These are phyloP conservation scores for Timema cristinae DNA, from an alignment of 2,888 invertebrate species.

Conservation along the genomic window DNA sequence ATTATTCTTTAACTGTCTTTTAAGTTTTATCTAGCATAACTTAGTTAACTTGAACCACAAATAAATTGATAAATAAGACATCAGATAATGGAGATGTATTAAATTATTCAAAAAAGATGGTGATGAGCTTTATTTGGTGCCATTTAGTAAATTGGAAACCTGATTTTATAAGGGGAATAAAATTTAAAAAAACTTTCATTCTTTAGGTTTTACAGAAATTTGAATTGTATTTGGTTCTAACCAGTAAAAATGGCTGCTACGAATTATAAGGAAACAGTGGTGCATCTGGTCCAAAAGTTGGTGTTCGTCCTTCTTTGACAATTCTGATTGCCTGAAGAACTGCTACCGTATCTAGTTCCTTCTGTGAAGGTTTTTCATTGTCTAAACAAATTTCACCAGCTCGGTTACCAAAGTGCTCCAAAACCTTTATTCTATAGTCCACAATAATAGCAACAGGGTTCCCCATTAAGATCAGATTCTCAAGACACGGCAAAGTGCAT, in stretches of 20 bases:
- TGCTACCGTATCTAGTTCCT: conserved; percentile 88
- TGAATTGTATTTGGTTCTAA: no score
- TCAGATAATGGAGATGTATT: no score
- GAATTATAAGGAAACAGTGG: conserved; percentile 22
- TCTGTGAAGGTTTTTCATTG: conserved; percentile 78
- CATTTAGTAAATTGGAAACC: no score
- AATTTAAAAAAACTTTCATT: no score
- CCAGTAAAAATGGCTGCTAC: conserved; percentile 1
- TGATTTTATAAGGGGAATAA: no score
- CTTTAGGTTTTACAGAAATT: no score
- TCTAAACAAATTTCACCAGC: conserved; percentile 83
- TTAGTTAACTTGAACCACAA: no score
- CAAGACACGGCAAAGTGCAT: conserved; percentile 78
- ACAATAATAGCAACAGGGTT: conserved; percentile 83
- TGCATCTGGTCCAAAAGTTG: conserved; percentile 45
- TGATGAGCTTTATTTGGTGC: no score
- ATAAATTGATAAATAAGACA: no score
- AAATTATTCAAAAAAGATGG: no score
- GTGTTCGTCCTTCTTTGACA: conserved; percentile 66
- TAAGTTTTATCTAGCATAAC: no score
- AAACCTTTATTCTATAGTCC: conserved; percentile 86
- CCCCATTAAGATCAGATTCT: conserved; percentile 79
- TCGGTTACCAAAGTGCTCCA: conserved; percentile 81
- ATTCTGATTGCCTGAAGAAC: conserved; percentile 82
- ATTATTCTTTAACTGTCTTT: no score